Evolutionary conservation across 2,888 invertebrate species (phyloP), one percentile per base, ranked within the genome.

Genomic region (Xestia rhomboidea): DNA sequence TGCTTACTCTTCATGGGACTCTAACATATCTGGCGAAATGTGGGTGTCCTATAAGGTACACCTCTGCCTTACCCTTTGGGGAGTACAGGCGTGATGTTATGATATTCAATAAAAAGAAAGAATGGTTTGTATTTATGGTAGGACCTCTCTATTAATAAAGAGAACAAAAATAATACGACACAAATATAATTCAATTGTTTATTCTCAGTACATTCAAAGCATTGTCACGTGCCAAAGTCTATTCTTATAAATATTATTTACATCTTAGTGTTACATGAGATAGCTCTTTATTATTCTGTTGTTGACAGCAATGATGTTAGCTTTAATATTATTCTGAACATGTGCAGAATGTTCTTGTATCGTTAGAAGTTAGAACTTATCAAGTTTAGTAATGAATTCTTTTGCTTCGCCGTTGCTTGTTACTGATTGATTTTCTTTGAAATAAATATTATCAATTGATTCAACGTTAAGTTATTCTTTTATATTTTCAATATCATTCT

Each of bases 191-290:
- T 91, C 91, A 94, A 94, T 93, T 88, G 88, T 95, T 96, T 95
- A 95, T 95, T 95, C 86, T 95, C 95, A 94, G 96, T 96, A 96
- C 96, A 96, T 94, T 94, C 93, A 96, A 96, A 96, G 96, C 96
- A 93, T 94, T 92, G 88, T 92, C 87, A 87, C 90, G 93, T 94
- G 93, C 91, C 91, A 90, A 94, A 94, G 90, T 89, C 92, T 94
- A 94, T 94, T 93, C 94, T 86, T 95, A 95, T 93, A 94, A 82
- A 88, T 92, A 90, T 85, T 89, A 90, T 90, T 72, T 88, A 88
- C 92, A 93, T 85, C 89, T 88, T 89, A 89, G 67, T 86, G 80
- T 84, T 79, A 89, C 79, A 89, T 87, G 82, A 86, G 83, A 88
- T 79, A 79, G 73, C 68, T 85, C 27, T 60, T 71, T 79, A 68